Base-by-base conservation (phyloP, 1,140 invertebrate species). In the Goniozus legneri region DNA sequence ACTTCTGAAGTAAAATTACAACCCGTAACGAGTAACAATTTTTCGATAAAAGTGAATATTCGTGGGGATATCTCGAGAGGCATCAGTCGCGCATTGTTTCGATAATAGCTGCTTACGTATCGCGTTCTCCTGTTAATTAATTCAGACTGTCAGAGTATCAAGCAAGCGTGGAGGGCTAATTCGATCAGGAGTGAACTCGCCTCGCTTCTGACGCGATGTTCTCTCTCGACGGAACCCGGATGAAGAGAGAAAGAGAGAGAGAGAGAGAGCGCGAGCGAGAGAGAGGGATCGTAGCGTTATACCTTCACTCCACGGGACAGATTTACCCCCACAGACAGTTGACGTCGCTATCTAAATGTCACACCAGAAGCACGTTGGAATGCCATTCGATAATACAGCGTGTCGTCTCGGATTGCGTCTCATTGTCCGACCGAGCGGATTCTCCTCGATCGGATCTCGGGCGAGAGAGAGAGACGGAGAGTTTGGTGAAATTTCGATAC, bases 71-170 rank as follows among this genome's bases (percentile, higher is more conserved):
- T 27, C 33, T 4, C 33, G 33, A 6, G 33, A 35, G 6, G 16
- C 33, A 7, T 13, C n/a, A 13, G n/a, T 35, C 33, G 33, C 10
- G 63, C 54, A 59, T 67, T 62, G 66, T 70, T 61, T 69, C 65
- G 66, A 71, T 70, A 73, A 71, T 65, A 65, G 64, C 64, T 67
- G 65, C 62, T 69, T 71, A 69, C 51, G 52, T 67, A 60, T 51
- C 52, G 56, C 55, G 51, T 62, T 69, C 62, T 60, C 50, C 58
- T 67, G 70, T 74, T 75, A 74, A 75, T 75, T 74, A 73, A 73
- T 73, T 68, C 62, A 67, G 65, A 71, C 71, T 70, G 67, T 67
- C 65, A 67, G 62, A 64, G 66, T 75, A 75, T 75, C 72, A 66
- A 60, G 62, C 58, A 70, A 67, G 65, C 68, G 65, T 67, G 60